A percentile compares a stretch with the other conserved stretches of the same genome.
Conservation (phyloP, 2,888 invertebrate species). For the Nomada goodeniana region DNA sequence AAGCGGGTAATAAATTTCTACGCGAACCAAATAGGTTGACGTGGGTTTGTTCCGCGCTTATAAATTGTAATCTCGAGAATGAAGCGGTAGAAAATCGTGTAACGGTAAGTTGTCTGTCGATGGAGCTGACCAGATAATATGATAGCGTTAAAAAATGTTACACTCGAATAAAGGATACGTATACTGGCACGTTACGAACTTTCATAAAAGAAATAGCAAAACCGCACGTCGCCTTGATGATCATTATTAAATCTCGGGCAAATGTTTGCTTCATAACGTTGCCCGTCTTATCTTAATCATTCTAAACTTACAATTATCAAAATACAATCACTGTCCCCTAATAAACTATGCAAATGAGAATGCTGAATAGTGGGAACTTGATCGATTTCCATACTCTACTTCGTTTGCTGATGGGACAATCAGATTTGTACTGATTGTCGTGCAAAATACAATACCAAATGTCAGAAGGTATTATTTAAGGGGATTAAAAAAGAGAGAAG, state of each 20-base stretch:
- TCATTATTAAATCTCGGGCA: neutral
- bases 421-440: neutral
- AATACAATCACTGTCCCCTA: no score
- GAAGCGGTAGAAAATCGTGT: constrained; percentile 60
- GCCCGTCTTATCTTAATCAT: no score
- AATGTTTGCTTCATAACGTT: no score
- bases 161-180: neutral
- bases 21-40: constrained; percentile 62
- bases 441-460: constrained; percentile 13
- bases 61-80: constrained; percentile 64
- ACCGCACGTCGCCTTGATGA: neutral
- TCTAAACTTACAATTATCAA: no score
- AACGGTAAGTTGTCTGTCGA: constrained; percentile 64
- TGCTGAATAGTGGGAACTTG: no score
- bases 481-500: neutral
- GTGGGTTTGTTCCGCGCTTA: constrained; percentile 56
- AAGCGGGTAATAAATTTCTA: constrained; percentile 69
- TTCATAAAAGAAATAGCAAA: neutral
- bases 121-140: constrained; percentile 44
- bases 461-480: neutral
- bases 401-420: no score
- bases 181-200: neutral
- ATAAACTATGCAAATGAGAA: no score
- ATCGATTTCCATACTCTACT: no score
- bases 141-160: constrained; percentile 19